phyloP scores from a whole-genome alignment of 2,888 invertebrate species.

The Ennomos fuscantarius region DNA sequence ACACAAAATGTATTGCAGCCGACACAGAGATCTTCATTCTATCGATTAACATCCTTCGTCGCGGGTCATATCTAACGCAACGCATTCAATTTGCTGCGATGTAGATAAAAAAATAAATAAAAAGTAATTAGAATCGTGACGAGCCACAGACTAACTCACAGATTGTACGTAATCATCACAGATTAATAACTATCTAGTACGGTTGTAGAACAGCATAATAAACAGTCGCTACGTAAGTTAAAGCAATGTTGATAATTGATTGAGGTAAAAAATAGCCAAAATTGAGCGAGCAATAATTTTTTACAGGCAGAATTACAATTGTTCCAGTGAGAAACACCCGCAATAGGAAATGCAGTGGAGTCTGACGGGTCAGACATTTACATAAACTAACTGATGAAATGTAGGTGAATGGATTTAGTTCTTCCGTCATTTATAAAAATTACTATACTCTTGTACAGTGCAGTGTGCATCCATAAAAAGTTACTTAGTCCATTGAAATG shows the following conservation, averaged over 20 bases:
- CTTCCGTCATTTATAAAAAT: slow-evolving; percentile 28
- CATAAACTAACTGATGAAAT: slow-evolving; percentile 47
- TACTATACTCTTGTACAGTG: background rate
- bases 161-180: slow-evolving; percentile 18
- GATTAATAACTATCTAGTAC: slow-evolving; percentile 6
- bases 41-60: slow-evolving; percentile 38
- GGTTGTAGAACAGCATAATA: slow-evolving; percentile 5
- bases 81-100: slow-evolving; percentile 37
- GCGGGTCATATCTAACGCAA: slow-evolving; percentile 41
- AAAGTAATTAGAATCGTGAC: slow-evolving; percentile 61
- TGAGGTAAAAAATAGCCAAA: slow-evolving; percentile 53
- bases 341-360: slow-evolving; percentile 50
- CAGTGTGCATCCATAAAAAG: too few relatives aligned
- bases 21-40: slow-evolving; percentile 36
- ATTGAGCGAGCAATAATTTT: slow-evolving; percentile 29
- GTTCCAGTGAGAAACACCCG: slow-evolving; percentile 31
- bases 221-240: slow-evolving; percentile 13
- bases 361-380: slow-evolving; percentile 53
- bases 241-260: slow-evolving; percentile 61
- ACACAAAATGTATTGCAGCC: slow-evolving; percentile 7
- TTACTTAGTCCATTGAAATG: too few relatives aligned
- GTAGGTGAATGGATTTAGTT: slow-evolving; percentile 19
- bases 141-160: slow-evolving; percentile 31
- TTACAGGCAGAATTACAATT: slow-evolving; percentile 28
- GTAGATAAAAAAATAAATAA: slow-evolving; percentile 40